phyloP scores from a whole-genome alignment of 2,113 vertebrate species.

The Rhea americana region DNA sequence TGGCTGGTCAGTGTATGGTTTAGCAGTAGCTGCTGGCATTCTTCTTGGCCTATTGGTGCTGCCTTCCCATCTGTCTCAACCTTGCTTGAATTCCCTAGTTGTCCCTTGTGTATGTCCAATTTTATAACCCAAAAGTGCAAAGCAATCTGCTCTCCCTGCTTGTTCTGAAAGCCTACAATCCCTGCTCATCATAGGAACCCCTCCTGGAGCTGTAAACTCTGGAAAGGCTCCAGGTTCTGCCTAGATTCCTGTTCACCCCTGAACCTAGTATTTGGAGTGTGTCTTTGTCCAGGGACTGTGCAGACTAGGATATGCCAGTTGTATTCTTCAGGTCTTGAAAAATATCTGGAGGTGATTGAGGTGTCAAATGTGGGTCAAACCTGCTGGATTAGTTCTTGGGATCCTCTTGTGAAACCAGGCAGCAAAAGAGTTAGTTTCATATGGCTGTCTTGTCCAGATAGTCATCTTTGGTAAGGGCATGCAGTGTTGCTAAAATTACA shows the following conservation, averaged over 20 bases:
- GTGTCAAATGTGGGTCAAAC: background rate
- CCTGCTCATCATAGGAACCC: constrained; percentile 45
- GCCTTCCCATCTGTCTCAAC: background rate
- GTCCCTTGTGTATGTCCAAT: background rate
- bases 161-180: background rate
- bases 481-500: background rate
- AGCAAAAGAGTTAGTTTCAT: background rate
- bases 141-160: background rate
- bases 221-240: constrained; percentile 45
- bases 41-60: background rate
- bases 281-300: background rate
- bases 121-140: constrained; percentile 14
- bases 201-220: constrained; percentile 35
- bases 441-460: background rate
- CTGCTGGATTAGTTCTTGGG: background rate
- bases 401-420: background rate
- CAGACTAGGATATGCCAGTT: background rate
- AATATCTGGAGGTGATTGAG: background rate
- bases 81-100: background rate
- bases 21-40: background rate
- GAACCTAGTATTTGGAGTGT: background rate
- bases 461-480: rapidly evolving
- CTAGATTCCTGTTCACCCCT: background rate
- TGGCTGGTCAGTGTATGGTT: background rate
- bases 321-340: background rate